Percentiles rank a stretch among this genome's conserved stretches.
Evolutionary conservation across 2,113 vertebrate genomes (phyloP).

Genomic region (Vulpes vulpes): DNA sequence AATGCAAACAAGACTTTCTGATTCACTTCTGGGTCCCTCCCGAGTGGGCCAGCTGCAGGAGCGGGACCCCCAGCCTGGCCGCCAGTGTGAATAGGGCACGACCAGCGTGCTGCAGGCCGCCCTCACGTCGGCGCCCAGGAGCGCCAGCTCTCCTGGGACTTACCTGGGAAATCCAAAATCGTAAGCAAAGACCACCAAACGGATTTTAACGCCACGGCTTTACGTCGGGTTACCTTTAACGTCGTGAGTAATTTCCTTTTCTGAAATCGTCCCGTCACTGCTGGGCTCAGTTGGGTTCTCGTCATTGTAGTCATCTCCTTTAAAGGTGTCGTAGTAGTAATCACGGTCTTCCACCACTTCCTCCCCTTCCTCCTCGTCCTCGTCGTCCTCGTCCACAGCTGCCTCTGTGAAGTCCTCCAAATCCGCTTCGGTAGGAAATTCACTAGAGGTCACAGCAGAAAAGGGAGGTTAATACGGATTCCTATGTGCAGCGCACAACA

Average conservation of each 20-base stretch:
- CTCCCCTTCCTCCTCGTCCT: slow-evolving; percentile 91
- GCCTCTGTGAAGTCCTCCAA: slow-evolving; percentile 91
- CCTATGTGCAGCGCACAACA: neutral
- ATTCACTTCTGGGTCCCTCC: neutral
- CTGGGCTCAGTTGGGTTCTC: slow-evolving; percentile 87
- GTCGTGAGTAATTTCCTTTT: slow-evolving; percentile 91
- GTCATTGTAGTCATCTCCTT: slow-evolving; percentile 90
- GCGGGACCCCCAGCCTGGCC: neutral
- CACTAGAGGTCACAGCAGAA: slow-evolving; percentile 85
- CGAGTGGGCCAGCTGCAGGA: neutral
- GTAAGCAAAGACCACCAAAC: neutral
- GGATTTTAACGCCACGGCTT: neutral
- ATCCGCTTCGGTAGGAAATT: slow-evolving; percentile 90
- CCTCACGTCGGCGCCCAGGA: slow-evolving; percentile 36
- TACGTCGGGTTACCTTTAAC: slow-evolving; percentile 92
- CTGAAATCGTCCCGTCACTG: slow-evolving; percentile 79
- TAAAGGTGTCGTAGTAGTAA: slow-evolving; percentile 90
- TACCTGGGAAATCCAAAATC: slow-evolving; percentile 68
- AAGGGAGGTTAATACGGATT: slow-evolving; percentile 38
- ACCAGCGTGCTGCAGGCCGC: neutral
- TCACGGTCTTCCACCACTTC: slow-evolving; percentile 92
- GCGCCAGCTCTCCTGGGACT: slow-evolving; percentile 74
- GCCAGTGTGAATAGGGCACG: slow-evolving; percentile 45
- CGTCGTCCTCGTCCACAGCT: slow-evolving; percentile 86
- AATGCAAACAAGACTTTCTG: neutral